These are phyloP conservation scores for Aphelocoma californica DNA, from an alignment of 2,797 vertebrate species.

Conservation along the genomic window DNA sequence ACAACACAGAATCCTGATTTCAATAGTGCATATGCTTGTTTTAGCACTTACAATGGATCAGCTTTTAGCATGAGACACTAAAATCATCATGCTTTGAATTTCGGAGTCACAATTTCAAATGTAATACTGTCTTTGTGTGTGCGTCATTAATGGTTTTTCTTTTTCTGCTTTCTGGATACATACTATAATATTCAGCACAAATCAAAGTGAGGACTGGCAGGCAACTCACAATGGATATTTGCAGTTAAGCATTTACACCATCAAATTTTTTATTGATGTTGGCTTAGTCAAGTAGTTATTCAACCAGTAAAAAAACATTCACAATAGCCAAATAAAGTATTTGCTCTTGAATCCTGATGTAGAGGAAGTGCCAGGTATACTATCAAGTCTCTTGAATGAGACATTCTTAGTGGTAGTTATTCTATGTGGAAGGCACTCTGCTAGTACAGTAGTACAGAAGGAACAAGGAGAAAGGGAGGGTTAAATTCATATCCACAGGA, in stretches of 20 bases:
- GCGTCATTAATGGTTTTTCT: neutral
- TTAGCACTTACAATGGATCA: conserved; percentile 17
- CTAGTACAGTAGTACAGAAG: neutral
- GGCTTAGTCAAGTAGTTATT: neutral
- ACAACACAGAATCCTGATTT: conserved; percentile 24
- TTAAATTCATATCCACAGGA: neutral
- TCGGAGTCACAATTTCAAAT: neutral
- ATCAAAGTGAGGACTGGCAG: neutral
- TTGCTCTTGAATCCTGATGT: neutral
- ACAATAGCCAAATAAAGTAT: neutral
- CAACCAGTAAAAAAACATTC: neutral
- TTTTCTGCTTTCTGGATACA: neutral
- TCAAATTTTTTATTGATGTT: neutral
- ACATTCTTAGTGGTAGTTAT: neutral
- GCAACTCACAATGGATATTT: neutral
- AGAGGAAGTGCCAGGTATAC: neutral
- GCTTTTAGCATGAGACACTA: neutral
- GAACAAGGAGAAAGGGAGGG: neutral
- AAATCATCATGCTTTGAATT: neutral
- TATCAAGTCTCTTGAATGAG: neutral
- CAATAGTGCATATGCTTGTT: neutral
- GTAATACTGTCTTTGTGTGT: neutral
- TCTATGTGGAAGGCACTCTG: neutral
- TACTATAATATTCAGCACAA: neutral
- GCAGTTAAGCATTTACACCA: neutral